Evolutionary conservation across 1,140 invertebrate species (phyloP), one percentile per base, ranked within the genome.

Genomic region (Spodoptera litura): DNA sequence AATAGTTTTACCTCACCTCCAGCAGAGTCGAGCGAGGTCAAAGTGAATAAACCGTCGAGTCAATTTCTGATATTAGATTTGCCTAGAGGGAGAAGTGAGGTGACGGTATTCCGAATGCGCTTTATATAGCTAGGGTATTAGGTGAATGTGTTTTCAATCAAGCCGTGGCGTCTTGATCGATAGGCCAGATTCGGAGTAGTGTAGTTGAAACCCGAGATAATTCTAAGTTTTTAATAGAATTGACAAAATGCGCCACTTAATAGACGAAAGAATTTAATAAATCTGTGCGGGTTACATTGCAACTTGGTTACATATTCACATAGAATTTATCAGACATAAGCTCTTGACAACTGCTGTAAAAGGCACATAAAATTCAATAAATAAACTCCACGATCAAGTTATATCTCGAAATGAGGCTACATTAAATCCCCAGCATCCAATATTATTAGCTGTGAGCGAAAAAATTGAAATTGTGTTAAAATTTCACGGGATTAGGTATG

Each of bases 1-100:
- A 86, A 86, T 83, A 85, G 81, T 86, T 87, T 89, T 87, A 88
- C 83, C 83, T 88, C 80, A 80, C 78, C 82, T 89, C 81, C 75
- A 80, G 71, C 70, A 72, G 76, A 82, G 83, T 78, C 59, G 51
- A 75, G 73, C 79, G 85, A 89, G 86, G 84, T 86, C 83, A 85
- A 79, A 89, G 81, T 82, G 85, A 91, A 85, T 86, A 90, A 88
- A 86, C 84, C 83, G 85, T 78, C 71, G 79, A 87, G 80, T 90
- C 88, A 88, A 91, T 89, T 90, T 89, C 85, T 84, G 87, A 89
- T 92, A 91, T 90, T 91, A 90, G 82, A 89, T 91, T 91, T 87
- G 87, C 83, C 79, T 89, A 84, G 82, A 78, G 80, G 78, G 82
- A 75, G 81, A 61, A 80, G 82, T 79, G 74, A 81, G 82, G 80